Evolutionary conservation across 2,113 vertebrate species (phyloP).

Genomic region (Craseonycteris thonglongyai): DNA sequence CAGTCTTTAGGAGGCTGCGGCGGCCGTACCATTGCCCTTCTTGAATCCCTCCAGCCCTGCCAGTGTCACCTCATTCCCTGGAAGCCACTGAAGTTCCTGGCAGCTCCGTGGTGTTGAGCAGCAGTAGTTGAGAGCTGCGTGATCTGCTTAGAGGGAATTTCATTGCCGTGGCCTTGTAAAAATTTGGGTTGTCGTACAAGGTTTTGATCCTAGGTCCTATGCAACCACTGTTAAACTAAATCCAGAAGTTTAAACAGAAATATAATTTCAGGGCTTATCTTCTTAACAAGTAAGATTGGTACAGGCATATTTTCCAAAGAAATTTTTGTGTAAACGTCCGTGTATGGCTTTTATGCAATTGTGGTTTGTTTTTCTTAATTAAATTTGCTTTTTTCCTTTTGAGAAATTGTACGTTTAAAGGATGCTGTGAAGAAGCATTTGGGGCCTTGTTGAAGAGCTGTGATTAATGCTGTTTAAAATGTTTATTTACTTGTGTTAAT

Average conservation of each 20-base stretch:
- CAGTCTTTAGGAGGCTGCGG: background rate
- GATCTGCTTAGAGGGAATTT: background rate
- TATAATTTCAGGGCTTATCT: constrained; percentile 60
- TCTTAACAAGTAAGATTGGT: constrained; percentile 67
- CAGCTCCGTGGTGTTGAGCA: background rate
- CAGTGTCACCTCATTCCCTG: fast-evolving
- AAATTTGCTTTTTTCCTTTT: background rate
- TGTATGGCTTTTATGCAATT: constrained; percentile 40
- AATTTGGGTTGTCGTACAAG: background rate
- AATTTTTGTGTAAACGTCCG: constrained; percentile 46
- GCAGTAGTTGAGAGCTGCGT: background rate
- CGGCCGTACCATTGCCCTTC: background rate
- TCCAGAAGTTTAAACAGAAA: constrained; percentile 55
- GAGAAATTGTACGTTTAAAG: constrained; percentile 28
- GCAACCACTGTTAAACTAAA: background rate
- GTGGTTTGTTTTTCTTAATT: constrained; percentile 46
- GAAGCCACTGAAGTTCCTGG: background rate
- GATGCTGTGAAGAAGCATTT: background rate
- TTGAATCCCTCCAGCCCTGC: background rate
- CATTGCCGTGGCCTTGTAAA: background rate
- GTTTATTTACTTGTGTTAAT: background rate
- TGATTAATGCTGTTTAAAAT: background rate
- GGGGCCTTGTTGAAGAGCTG: background rate
- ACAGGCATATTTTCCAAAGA: constrained; percentile 56
- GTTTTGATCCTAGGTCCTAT: background rate